Percentiles rank a stretch among this genome's conserved stretches.
These are phyloP conservation scores for Okamejei kenojei DNA, from an alignment of 2,797 vertebrate species.

Conservation along the genomic window DNA sequence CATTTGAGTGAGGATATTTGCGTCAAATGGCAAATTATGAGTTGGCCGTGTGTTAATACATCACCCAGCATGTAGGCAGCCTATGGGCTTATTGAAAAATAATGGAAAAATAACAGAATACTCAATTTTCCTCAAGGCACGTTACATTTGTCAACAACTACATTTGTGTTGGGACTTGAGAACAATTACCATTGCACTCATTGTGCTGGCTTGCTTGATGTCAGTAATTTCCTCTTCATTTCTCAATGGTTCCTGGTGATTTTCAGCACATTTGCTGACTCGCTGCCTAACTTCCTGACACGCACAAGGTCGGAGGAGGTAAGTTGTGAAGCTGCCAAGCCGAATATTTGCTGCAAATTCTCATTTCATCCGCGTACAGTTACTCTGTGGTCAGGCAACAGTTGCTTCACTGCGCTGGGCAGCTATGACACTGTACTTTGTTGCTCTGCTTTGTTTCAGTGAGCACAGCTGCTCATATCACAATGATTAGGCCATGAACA, in stretches of 20 bases:
- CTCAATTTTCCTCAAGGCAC: not conserved
- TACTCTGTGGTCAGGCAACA: not conserved
- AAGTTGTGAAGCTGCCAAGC: not conserved
- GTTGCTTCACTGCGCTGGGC: not conserved
- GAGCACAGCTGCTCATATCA: conserved; percentile 20
- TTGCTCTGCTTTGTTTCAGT: conserved; percentile 15
- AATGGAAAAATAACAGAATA: not conserved
- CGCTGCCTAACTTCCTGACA: not conserved
- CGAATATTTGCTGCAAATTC: not conserved
- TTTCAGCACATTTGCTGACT: not conserved
- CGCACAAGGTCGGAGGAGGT: not conserved
- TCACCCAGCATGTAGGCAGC: not conserved
- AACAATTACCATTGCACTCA: not conserved
- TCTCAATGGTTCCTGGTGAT: not conserved
- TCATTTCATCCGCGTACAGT: not conserved
- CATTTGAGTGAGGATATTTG: not conserved
- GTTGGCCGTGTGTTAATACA: not conserved
- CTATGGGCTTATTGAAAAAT: not conserved
- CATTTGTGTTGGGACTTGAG: not conserved
- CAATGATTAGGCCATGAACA: not conserved
- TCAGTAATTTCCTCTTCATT: not conserved
- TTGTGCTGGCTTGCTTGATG: not conserved
- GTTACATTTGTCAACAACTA: not conserved
- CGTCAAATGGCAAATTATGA: not conserved
- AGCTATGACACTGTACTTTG: not conserved